phyloP scores from a whole-genome alignment of 92 coral and sea anemone genomes.

The Muricea muricata region DNA sequence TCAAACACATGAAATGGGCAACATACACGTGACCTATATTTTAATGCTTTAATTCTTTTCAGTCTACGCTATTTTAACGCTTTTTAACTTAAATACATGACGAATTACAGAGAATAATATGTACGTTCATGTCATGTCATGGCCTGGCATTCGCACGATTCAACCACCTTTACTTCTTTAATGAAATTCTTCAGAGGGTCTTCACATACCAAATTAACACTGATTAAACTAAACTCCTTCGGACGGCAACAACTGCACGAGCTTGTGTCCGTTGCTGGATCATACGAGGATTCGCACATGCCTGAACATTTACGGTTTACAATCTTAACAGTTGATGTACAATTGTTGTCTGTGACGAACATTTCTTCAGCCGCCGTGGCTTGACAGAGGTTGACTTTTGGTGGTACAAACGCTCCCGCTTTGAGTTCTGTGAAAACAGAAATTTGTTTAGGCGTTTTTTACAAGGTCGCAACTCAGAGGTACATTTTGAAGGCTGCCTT shows the following conservation, averaged over 20 bases:
- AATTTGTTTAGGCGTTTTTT: constrained; percentile 9
- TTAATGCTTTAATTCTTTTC: constrained; percentile 29
- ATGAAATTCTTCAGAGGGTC: constrained; percentile 26
- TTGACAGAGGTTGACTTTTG: not conserved
- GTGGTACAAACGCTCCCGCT: not conserved
- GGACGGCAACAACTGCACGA: constrained; percentile 72
- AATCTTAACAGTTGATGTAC: constrained; percentile 52
- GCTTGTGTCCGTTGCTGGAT: constrained; percentile 59
- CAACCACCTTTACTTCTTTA: constrained; percentile 62
- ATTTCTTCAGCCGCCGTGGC: constrained; percentile 1
- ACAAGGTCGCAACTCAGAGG: constrained; percentile 45
- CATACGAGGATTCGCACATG: constrained; percentile 50
- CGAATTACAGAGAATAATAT: not conserved
- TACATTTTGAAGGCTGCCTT: too few species aligned
- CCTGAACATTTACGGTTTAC: constrained; percentile 60
- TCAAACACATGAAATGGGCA: not conserved
- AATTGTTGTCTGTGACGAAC: constrained; percentile 44
- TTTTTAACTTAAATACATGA: not conserved
- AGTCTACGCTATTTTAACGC: constrained; percentile 9
- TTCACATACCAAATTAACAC: constrained; percentile 41
- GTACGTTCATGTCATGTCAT: constrained; percentile 17
- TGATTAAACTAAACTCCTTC: not conserved
- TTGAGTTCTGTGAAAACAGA: constrained; percentile 35
- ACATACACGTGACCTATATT: not conserved
- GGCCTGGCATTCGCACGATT: constrained; percentile 64